Evolutionary conservation across 1,140 invertebrate species (phyloP).

Genomic region (Drosophila bocki): DNA sequence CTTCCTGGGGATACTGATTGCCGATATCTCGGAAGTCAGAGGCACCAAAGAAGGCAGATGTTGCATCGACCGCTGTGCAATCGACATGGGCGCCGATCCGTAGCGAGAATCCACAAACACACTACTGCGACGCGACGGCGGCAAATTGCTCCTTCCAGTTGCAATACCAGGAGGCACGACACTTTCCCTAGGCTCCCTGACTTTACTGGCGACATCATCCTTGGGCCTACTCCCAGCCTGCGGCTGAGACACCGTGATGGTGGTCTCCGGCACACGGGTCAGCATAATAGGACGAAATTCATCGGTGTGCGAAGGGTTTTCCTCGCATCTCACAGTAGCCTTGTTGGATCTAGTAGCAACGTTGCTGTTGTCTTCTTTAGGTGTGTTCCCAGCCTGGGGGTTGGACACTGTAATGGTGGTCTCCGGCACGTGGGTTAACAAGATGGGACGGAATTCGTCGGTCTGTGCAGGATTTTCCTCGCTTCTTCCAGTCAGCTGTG

Average conservation of each 20-base stretch:
- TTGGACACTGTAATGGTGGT: constrained; percentile 32
- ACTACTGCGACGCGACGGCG: constrained; percentile 53
- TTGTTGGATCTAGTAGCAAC: neutral
- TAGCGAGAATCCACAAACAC: constrained; percentile 62
- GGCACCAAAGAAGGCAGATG: constrained; percentile 50
- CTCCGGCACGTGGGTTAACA: constrained; percentile 41
- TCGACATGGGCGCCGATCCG: constrained; percentile 68
- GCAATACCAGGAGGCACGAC: neutral
- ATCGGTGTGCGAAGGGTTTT: constrained; percentile 6
- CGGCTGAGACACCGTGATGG: constrained; percentile 15
- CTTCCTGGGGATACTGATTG: constrained; percentile 23
- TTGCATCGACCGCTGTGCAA: constrained; percentile 71
- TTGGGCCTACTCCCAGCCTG: neutral
- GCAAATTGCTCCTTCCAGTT: constrained; percentile 20
- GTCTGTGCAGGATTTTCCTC: neutral
- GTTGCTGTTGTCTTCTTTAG: neutral
- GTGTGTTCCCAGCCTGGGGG: neutral
- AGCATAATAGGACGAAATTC: constrained; percentile 65
- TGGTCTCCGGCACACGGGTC: constrained; percentile 40
- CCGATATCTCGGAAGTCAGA: constrained; percentile 25
- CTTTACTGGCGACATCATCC: constrained; percentile 28
- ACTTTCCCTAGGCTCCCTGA: constrained; percentile 1
- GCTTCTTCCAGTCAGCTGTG: constrained; percentile 2
- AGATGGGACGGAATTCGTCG: constrained; percentile 62
- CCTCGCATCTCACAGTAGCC: neutral